Evolutionary conservation across 2,113 vertebrate genomes (phyloP).

Genomic region (Tragulus kanchil): DNA sequence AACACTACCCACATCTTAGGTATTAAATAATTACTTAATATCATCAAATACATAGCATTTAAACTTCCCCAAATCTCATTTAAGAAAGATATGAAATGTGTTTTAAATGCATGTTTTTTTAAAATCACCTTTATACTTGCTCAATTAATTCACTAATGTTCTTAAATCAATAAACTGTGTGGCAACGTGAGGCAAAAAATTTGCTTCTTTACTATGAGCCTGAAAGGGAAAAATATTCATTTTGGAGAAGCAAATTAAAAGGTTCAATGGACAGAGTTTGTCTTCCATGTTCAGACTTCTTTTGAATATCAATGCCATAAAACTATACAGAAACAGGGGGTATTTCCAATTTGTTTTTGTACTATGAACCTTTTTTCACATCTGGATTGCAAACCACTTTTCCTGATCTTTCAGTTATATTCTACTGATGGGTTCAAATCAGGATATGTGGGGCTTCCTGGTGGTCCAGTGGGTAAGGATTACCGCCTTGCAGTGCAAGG

Average conservation of each 20-base stretch:
- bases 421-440: background rate
- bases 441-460: background rate
- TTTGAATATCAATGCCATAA: background rate
- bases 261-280: background rate
- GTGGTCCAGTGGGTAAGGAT: too few species aligned
- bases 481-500: too few species aligned
- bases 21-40: constrained; percentile 52
- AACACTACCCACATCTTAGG: background rate
- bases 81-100: background rate
- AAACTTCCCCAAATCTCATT: background rate
- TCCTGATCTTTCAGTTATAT: background rate
- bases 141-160: background rate
- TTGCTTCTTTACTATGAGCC: background rate
- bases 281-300: background rate
- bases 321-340: background rate
- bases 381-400: background rate
- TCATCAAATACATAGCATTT: background rate
- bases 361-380: background rate
- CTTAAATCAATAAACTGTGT: background rate
- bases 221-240: background rate
- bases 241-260: constrained; percentile 14
- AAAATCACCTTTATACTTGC: background rate
- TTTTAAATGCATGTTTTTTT: background rate
- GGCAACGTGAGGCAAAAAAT: background rate
- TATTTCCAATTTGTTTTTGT: background rate